phyloP scores from a whole-genome alignment of 2,888 invertebrate genomes.

The Dryobotodes eremita region DNA sequence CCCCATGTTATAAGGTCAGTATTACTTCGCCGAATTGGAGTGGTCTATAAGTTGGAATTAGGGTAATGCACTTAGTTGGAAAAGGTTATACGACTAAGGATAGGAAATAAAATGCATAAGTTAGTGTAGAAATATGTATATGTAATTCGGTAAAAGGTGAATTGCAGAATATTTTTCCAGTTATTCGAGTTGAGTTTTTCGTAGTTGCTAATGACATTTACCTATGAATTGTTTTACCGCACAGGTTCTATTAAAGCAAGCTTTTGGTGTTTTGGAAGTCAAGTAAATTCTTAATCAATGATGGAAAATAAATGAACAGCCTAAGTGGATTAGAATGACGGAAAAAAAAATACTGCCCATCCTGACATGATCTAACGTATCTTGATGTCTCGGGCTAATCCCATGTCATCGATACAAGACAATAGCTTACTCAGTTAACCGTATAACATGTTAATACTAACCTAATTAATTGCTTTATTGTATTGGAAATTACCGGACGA shows the following conservation, averaged over 20 bases:
- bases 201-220: neutral
- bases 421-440: constrained; percentile 31
- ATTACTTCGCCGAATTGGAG: constrained; percentile 52
- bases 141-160: neutral
- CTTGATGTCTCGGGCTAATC: neutral
- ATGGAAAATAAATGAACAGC: neutral
- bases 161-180: neutral
- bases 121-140: constrained; percentile 28
- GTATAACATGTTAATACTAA: constrained; percentile 25
- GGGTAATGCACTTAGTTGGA: constrained; percentile 34
- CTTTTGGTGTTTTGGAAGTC: neutral
- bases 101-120: constrained; percentile 29
- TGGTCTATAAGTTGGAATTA: constrained; percentile 41
- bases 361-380: neutral
- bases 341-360: neutral
- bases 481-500: constrained; percentile 35
- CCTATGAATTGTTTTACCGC: neutral
- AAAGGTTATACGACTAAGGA: constrained; percentile 16
- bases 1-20: constrained; percentile 28
- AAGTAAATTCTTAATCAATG: neutral
- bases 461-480: constrained; percentile 54
- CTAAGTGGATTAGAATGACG: neutral
- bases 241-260: neutral
- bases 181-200: neutral
- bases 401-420: constrained; percentile 3